phyloP scores from a whole-genome alignment of 2,888 invertebrate genomes.

The Lycophotia porphyrea region DNA sequence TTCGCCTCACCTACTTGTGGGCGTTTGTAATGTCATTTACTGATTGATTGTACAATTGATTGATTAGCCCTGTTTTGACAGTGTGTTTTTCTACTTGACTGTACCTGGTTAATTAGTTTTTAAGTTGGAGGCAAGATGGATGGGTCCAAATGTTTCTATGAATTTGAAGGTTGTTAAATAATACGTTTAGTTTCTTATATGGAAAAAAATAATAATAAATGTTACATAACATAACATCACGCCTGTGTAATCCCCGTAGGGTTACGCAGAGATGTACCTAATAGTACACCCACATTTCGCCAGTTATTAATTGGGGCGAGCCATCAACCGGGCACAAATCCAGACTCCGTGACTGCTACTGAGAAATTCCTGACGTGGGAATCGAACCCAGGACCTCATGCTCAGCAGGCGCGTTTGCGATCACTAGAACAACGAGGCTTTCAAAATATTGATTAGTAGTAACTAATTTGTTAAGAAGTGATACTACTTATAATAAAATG shows the following conservation, averaged over 20 bases:
- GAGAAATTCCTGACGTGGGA: too few relatives aligned
- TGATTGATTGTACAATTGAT: constrained; percentile 70
- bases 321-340: too few relatives aligned
- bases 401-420: too few relatives aligned
- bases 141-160: constrained; percentile 47
- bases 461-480: not conserved
- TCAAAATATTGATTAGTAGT: not conserved
- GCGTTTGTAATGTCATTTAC: constrained; percentile 64
- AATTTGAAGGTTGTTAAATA: constrained; percentile 36
- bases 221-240: too few relatives aligned
- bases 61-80: constrained; percentile 65
- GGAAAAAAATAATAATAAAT: constrained; percentile 13
- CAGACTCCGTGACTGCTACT: too few relatives aligned
- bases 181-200: constrained; percentile 21
- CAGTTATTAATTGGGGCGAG: too few relatives aligned
- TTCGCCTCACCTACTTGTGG: constrained; percentile 57
- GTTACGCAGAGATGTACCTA: too few relatives aligned
- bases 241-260: too few relatives aligned
- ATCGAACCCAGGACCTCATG: too few relatives aligned
- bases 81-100: constrained; percentile 62
- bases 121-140: constrained; percentile 66
- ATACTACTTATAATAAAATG: not conserved
- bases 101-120: constrained; percentile 64
- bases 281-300: too few relatives aligned
- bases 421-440: too few relatives aligned